A percentile compares a stretch with the other conserved stretches of the same genome.
Evolutionary conservation across 2,113 vertebrate species (phyloP).

Genomic region (Nerophis lumbriciformis): DNA sequence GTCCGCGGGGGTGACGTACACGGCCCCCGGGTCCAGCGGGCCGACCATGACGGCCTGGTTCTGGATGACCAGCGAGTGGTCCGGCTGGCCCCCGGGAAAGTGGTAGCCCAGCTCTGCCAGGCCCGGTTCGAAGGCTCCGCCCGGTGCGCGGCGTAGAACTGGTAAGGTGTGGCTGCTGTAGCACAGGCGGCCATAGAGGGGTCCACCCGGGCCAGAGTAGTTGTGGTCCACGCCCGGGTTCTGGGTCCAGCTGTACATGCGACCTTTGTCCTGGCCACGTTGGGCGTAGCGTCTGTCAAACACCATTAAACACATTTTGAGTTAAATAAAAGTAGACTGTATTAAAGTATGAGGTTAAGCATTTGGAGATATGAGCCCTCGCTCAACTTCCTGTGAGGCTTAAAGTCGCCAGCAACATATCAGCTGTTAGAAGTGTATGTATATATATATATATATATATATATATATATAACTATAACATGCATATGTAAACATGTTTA

Average conservation of each 20-base stretch:
- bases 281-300: slow-evolving; percentile 67
- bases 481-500: too few species aligned
- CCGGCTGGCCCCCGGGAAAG: slow-evolving; percentile 55
- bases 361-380: too few species aligned
- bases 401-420: too few species aligned
- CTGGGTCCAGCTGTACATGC: slow-evolving; percentile 71
- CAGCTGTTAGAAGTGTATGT: too few species aligned
- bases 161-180: slow-evolving; percentile 77
- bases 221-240: slow-evolving; percentile 53
- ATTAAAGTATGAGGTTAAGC: too few species aligned
- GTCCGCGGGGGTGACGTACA: slow-evolving; percentile 56
- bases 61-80: slow-evolving; percentile 72
- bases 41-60: slow-evolving; percentile 68
- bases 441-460: too few species aligned
- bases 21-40: slow-evolving; percentile 55
- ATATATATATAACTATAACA: too few species aligned
- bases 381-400: too few species aligned
- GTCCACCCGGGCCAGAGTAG: slow-evolving; percentile 54
- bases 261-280: slow-evolving; percentile 61
- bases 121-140: slow-evolving; percentile 62
- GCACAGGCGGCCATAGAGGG: slow-evolving; percentile 69
- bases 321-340: too few species aligned
- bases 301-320: not conserved
- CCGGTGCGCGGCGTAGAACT: slow-evolving; percentile 67
- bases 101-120: slow-evolving; percentile 64